Conservation (phyloP, 2,113 vertebrate genomes). For the Phycodurus eques region DNA sequence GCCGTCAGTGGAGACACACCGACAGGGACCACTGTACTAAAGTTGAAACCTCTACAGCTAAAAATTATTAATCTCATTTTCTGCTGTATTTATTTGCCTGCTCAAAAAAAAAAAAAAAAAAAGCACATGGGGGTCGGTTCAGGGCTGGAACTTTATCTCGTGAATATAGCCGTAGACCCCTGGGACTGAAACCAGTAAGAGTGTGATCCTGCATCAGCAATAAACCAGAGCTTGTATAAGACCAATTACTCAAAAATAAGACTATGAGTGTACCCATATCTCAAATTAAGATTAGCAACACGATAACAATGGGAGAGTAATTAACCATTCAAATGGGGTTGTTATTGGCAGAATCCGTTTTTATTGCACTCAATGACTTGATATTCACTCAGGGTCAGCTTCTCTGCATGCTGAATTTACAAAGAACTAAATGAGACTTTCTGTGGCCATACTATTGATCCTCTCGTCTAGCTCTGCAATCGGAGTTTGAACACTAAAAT, state of each 20-base stretch:
- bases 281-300: slow-evolving; percentile 56
- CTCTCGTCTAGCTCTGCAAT: slow-evolving; percentile 43
- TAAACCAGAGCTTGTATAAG: slow-evolving; percentile 48
- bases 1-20: not conserved
- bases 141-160: not conserved
- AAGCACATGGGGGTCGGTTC: not conserved
- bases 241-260: slow-evolving; percentile 59
- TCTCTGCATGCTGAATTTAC: slow-evolving; percentile 48
- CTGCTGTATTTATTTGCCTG: not conserved
- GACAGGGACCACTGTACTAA: not conserved
- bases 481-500: slow-evolving; percentile 71
- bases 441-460: slow-evolving; percentile 59
- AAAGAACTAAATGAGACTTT: slow-evolving; percentile 54
- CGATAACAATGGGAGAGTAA: slow-evolving; percentile 53
- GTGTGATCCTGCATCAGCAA: slow-evolving; percentile 44
- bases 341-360: slow-evolving; percentile 48
- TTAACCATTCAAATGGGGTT: slow-evolving; percentile 46
- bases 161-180: slow-evolving; percentile 14
- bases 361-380: slow-evolving; percentile 29
- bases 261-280: slow-evolving; percentile 43
- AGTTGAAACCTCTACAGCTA: not conserved
- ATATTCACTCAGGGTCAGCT: slow-evolving; percentile 44
- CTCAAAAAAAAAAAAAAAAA: not conserved
- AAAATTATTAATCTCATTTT: not conserved
- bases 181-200: slow-evolving; percentile 22